Percentiles rank a stretch among this genome's conserved stretches.
Evolutionary conservation across 2,888 invertebrate species (phyloP).

Genomic region (Reticulitermes lucifugus): DNA sequence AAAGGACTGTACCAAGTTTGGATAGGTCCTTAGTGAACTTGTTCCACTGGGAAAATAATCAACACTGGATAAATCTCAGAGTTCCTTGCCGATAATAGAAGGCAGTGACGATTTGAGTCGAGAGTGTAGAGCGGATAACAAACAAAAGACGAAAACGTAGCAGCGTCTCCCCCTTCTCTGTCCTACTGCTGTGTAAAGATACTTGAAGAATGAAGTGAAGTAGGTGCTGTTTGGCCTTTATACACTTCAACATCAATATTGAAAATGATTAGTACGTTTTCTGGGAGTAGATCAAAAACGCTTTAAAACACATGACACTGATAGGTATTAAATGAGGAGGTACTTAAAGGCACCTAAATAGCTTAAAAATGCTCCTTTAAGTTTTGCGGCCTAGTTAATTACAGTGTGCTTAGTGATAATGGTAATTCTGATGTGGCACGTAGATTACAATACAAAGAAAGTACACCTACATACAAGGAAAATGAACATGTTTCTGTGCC

Average conservation of each 20-base stretch:
- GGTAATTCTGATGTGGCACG: neutral
- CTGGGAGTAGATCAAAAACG: neutral
- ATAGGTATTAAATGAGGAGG: neutral
- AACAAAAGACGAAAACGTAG: neutral
- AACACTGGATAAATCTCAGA: constrained; percentile 20
- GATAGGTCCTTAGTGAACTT: neutral
- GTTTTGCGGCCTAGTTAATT: neutral
- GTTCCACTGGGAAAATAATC: constrained; percentile 7
- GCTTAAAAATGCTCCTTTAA: neutral
- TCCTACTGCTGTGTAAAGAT: neutral
- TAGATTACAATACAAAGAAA: neutral
- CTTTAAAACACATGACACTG: neutral
- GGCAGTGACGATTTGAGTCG: neutral
- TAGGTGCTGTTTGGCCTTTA: neutral
- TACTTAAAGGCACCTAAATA: neutral
- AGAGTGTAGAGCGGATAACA: neutral
- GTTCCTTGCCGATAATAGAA: neutral
- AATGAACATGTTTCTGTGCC: too few species aligned
- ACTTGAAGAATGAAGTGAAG: neutral
- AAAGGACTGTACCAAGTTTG: neutral
- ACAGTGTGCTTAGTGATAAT: neutral
- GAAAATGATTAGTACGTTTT: neutral
- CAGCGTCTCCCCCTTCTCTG: neutral
- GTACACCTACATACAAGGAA: too few species aligned
- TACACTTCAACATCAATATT: neutral